Evolutionary conservation across 2,797 vertebrate species (phyloP).

Genomic region (Syngnathus acus): DNA sequence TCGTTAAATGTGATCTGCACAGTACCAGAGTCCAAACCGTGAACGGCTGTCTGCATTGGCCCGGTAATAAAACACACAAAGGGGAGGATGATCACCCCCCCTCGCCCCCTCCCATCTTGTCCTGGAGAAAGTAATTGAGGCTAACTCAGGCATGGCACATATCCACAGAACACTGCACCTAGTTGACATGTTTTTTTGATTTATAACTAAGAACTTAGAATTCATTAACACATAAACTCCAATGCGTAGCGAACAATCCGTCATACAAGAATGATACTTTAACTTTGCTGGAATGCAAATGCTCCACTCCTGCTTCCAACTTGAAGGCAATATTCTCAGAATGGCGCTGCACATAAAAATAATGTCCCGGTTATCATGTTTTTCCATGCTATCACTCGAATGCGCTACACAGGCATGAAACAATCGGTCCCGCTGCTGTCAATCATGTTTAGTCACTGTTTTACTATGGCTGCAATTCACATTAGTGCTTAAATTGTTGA

Average conservation of each 20-base stretch:
- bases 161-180: constrained; percentile 14
- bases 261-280: constrained; percentile 15
- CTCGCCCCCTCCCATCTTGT: constrained; percentile 16
- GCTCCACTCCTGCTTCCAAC: constrained; percentile 35
- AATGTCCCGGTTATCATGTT: constrained; percentile 44
- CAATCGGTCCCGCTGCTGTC: constrained; percentile 46
- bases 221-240: constrained; percentile 21
- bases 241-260: constrained; percentile 23
- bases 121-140: constrained; percentile 43
- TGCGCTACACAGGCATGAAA: constrained; percentile 50
- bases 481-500: constrained; percentile 30
- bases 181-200: background rate
- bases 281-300: constrained; percentile 20
- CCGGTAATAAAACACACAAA: constrained; percentile 47
- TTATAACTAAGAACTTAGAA: constrained; percentile 12
- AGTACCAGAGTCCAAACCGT: constrained; percentile 45
- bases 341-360: constrained; percentile 33
- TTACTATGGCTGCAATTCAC: constrained; percentile 40
- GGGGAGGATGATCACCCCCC: constrained; percentile 28
- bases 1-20: constrained; percentile 54
- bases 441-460: constrained; percentile 39
- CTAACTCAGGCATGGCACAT: constrained; percentile 35
- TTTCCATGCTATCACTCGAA: constrained; percentile 53
- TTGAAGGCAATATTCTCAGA: constrained; percentile 23
- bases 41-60: constrained; percentile 46